Evolutionary conservation across 1,140 invertebrate genomes (phyloP), one percentile per base, ranked within the genome.

Genomic region (Calliopsis andreniformis): DNA sequence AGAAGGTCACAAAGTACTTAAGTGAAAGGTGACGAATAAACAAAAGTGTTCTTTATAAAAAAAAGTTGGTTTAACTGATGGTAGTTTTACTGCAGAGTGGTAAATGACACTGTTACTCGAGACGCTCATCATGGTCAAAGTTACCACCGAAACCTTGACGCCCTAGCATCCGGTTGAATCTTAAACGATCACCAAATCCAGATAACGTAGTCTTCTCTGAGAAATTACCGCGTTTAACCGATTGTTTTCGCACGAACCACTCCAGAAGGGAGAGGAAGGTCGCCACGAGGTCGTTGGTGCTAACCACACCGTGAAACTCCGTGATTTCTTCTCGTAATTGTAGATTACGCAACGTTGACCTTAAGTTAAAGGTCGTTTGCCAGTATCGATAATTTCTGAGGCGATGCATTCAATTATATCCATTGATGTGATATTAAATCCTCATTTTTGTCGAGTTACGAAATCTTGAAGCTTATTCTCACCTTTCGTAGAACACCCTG

Each of bases 121-220:
- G 32, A 25, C 43, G 23, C 20, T 49, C 47, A 62, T 78, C 68
- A 76, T 43, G 77, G 23, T 32, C 18, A 43, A 59, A 49, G 20
- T 45, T 43, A 25, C n/a, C 28, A 18, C 76, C 76, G 76, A 80
- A 79, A 79, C 56, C 69, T 73, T 62, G 53, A 43, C 25, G 35
- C 42, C 53, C 56, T n/a, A 23, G 61, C 67, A 73, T 78, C 53
- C 68, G 68, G 76, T 49, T 69, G 47, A 51, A n/a, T 12, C 20
- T 12, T 32, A 35, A 30, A 63, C 73, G 70, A 79, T 79, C 63
- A 39, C 20, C 42, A 56, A 43, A 47, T 72, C 35, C 49, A 25
- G 70, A 81, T 69, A 72, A 63, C 32, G 30, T 47, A 23, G 25
- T 51, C 70, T 39, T 55, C 62, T 28, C 47, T 53, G n/a, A 20